Conservation (phyloP, 2,113 vertebrate genomes). For the Deroptyus accipitrinus region DNA sequence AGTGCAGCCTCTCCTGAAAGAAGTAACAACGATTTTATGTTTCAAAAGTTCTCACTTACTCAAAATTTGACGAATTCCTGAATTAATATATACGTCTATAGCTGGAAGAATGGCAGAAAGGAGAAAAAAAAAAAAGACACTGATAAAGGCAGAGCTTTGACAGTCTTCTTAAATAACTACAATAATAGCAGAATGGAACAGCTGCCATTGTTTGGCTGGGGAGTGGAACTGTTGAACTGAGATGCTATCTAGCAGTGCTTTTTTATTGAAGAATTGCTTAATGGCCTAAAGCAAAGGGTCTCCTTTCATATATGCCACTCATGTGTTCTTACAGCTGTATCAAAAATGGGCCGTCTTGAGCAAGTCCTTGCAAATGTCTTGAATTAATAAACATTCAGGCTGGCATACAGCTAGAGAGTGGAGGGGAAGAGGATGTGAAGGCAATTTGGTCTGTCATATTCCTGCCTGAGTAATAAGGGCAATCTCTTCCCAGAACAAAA, state of each 20-base stretch:
- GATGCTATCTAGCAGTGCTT: not conserved
- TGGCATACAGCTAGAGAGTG: not conserved
- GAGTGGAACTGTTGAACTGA: not conserved
- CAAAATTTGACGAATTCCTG: not conserved
- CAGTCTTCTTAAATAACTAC: not conserved
- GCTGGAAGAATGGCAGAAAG: not conserved
- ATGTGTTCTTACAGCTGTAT: not conserved
- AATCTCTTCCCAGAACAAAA: not conserved
- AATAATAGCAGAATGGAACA: not conserved
- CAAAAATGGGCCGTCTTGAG: not conserved
- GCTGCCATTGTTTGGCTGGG: not conserved
- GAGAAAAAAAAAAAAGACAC: not conserved
- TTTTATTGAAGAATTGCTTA: not conserved
- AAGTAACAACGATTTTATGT: not conserved
- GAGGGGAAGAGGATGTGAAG: not conserved
- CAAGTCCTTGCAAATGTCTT: not conserved
- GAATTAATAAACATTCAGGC: not conserved
- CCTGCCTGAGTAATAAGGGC: not conserved
- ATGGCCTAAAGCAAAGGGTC: not conserved
- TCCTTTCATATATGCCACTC: not conserved
- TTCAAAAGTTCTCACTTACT: not conserved
- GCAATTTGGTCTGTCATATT: not conserved
- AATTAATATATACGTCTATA: not conserved
- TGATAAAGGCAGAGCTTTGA: not conserved
- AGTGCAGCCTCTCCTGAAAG: not conserved